Percentiles rank a stretch among this genome's conserved stretches.
Evolutionary conservation across 2,797 vertebrate species (phyloP).

Genomic region (Rhynchonycteris naso): DNA sequence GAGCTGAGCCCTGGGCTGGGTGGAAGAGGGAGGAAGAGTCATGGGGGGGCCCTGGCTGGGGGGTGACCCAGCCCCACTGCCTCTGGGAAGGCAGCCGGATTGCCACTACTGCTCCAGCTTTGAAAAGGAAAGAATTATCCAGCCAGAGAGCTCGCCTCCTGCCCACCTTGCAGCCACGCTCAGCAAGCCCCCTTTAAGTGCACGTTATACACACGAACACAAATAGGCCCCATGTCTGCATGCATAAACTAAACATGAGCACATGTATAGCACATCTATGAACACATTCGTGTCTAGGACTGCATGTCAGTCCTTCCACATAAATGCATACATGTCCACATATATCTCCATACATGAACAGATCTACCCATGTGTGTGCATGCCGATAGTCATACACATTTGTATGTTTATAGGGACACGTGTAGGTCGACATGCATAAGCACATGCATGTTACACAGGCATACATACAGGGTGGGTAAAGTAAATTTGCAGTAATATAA

Average conservation of each 20-base stretch:
- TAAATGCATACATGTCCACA: background rate
- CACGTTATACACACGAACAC: accelerated
- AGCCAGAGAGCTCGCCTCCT: background rate
- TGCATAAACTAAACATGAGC: background rate
- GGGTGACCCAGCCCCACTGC: accelerated
- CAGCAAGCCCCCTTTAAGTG: accelerated
- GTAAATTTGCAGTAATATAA: background rate
- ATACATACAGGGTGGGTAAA: background rate
- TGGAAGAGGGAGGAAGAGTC: background rate
- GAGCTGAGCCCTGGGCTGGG: background rate
- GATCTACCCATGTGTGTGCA: accelerated
- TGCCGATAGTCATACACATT: accelerated
- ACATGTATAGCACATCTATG: accelerated
- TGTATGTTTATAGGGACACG: accelerated
- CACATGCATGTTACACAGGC: accelerated
- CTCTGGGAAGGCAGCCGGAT: background rate
- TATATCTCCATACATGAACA: background rate
- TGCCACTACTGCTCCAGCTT: background rate
- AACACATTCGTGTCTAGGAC: accelerated
- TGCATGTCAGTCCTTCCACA: background rate
- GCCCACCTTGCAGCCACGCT: background rate
- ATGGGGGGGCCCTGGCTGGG: accelerated
- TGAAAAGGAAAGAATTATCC: background rate
- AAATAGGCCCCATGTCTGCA: accelerated
- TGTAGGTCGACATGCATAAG: background rate